Base-by-base conservation (phyloP, 2,888 invertebrate genomes). In the Polymixis flavicincta region DNA sequence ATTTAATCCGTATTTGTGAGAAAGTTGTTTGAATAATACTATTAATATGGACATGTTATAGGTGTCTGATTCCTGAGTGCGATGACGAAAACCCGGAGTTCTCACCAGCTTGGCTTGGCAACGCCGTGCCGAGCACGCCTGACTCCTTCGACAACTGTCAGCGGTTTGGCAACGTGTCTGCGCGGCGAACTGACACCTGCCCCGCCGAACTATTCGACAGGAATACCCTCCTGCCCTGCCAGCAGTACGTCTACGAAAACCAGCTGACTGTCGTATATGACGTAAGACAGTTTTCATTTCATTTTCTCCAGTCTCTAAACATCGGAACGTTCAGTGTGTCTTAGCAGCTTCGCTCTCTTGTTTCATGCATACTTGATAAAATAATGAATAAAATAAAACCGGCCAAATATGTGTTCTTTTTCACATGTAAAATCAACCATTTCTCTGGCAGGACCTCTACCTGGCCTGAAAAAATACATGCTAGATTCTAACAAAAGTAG, bases 101-200 rank as follows among this genome's bases (percentile, higher is more conserved):
- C 85, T 84, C 91, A 7, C 93, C 95, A 0, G 55, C 89, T 0
- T 86, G 86, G 86, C 70, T 86, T 25, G 13, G 68, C 8, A 82
- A 82, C 25, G 88, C 86, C 0, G 76, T 86, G 59, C 86, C 86
- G 0, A 42, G n/a, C 13, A 69, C 89, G 7, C 86, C 84, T 32
- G 87, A 85, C 22, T 89, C 88, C 2, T 90, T 95, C 78, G 96
- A 97, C 73, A 94, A 94, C 76, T 97, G 97, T 85, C 90, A 92
- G 70, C 94, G 97, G 1, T 97, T 90, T 80, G 91, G 85, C 32
- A 90, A 89, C 80, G 63, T 60, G 4, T 80, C 87, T 7, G 50
- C 71, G 1, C 32, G 74, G 1, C 71, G 52, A n/a, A 45, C 65
- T 8, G 82, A 69, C 32, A 80, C 78, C n/a, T 96, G 96, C 66